phyloP scores from a whole-genome alignment of 2,113 vertebrate genomes.

The Taxidea taxus region DNA sequence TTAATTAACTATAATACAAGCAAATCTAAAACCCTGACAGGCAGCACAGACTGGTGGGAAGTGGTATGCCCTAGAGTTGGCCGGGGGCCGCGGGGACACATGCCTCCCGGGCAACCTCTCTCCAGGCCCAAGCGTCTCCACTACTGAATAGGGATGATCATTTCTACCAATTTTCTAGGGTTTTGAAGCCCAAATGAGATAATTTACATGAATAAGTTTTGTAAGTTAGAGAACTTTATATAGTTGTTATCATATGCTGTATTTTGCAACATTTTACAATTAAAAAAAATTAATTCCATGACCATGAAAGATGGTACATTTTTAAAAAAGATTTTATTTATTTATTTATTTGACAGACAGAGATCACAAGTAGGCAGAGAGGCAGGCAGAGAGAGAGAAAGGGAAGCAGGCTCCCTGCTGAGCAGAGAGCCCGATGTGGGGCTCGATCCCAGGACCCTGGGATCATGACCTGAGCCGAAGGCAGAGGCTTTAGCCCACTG shows the following conservation, averaged over 20 bases:
- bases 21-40: not conserved
- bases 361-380: no score
- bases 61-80: not conserved
- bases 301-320: not conserved
- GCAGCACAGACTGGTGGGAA: not conserved
- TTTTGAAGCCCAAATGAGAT: not conserved
- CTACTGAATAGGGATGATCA: not conserved
- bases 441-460: no score
- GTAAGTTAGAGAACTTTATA: not conserved
- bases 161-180: not conserved
- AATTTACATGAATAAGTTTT: not conserved
- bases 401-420: no score
- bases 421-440: no score
- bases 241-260: not conserved
- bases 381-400: no score
- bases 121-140: not conserved
- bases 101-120: not conserved
- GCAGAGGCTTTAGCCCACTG: no score
- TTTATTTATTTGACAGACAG: no score
- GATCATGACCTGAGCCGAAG: no score
- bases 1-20: not conserved
- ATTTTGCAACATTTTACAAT: not conserved
- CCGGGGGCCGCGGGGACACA: rapidly evolving
- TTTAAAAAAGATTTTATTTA: no score
- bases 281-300: slow-evolving; percentile 28